phyloP scores from a whole-genome alignment of 2,797 vertebrate species.

The Thalassophryne amazonica region DNA sequence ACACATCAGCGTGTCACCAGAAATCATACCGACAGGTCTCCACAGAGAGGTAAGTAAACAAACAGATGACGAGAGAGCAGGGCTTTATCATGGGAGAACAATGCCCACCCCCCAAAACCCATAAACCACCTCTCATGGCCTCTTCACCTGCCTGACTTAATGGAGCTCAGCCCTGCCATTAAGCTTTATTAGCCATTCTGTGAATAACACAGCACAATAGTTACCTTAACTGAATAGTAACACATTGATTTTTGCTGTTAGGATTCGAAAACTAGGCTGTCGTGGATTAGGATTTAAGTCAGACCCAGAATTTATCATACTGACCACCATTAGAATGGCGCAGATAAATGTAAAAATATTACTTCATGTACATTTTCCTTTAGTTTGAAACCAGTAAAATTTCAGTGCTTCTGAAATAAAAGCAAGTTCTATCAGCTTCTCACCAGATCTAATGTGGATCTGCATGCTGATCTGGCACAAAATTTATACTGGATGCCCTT shows the following conservation, averaged over 20 bases:
- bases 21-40: constrained; percentile 31
- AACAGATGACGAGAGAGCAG: constrained; percentile 15
- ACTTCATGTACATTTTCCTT: no score
- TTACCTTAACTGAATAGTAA: constrained; percentile 60
- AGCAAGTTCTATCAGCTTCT: no score
- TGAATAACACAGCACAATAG: constrained; percentile 66
- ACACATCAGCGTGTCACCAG: constrained; percentile 39
- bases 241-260: constrained; percentile 66
- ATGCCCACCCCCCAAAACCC: constrained; percentile 50
- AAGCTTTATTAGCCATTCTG: constrained; percentile 74
- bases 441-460: no score
- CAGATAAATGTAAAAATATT: no score
- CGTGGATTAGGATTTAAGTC: neutral
- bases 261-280: constrained; percentile 14
- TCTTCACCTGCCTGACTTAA: constrained; percentile 72
- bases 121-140: constrained; percentile 58
- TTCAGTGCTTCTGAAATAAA: no score
- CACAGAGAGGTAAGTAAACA: constrained; percentile 41
- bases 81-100: constrained; percentile 70
- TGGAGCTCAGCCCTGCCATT: constrained; percentile 69
- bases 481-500: no score
- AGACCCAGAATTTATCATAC: no score
- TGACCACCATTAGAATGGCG: no score
- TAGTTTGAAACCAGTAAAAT: no score
- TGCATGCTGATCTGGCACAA: no score